Percentiles rank a stretch among this genome's conserved stretches.
These are phyloP conservation scores for Himalopsyche kuldschensis DNA, from an alignment of 2,888 invertebrate species.

Conservation along the genomic window DNA sequence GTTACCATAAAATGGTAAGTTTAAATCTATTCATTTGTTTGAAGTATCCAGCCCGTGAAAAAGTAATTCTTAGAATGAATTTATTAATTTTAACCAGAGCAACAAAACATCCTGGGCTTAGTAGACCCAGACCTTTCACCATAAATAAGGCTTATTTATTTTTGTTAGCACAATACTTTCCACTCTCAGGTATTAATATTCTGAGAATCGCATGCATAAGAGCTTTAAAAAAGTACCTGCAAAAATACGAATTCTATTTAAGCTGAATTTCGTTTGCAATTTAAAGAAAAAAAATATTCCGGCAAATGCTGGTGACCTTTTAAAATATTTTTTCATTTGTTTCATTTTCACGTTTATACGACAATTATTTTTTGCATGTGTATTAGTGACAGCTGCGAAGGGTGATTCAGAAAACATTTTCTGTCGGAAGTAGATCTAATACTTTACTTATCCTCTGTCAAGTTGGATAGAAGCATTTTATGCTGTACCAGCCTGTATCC, in stretches of 20 bases:
- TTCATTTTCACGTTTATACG: not conserved
- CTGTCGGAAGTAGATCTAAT: not conserved
- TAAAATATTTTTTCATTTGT: not conserved
- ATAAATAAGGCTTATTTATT: slow-evolving; percentile 4
- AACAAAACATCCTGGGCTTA: not conserved
- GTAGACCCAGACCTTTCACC: not conserved
- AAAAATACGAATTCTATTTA: not conserved
- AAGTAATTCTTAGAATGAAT: not conserved
- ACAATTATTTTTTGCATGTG: not conserved
- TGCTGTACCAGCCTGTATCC: not conserved
- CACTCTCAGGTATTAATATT: not conserved
- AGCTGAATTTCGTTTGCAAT: not conserved
- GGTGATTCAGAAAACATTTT: not conserved
- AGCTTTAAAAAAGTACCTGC: not conserved
- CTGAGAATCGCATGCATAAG: not conserved
- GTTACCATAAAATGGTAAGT: no score
- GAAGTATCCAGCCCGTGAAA: not conserved
- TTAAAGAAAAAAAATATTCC: not conserved
- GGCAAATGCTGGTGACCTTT: not conserved
- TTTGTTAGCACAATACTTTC: slow-evolving; percentile 1
- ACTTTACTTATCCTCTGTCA: not conserved
- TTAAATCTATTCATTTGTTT: not conserved
- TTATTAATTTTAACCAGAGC: not conserved
- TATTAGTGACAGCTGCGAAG: not conserved
- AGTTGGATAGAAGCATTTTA: not conserved